phyloP scores from a whole-genome alignment of 2,888 invertebrate species.

The Drosophila melanosoma region DNA sequence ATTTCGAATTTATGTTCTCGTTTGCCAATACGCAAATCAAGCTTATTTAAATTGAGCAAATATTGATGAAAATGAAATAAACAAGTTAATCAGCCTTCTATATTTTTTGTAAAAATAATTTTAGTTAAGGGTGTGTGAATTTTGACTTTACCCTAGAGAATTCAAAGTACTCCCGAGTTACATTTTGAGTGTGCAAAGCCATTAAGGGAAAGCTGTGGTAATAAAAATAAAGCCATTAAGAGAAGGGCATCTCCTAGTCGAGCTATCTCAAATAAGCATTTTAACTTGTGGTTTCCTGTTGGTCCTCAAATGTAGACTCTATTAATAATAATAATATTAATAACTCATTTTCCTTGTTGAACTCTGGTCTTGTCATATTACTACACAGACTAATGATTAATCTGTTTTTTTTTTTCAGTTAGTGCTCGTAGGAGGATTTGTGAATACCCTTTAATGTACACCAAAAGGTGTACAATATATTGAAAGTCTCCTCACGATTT shows the following conservation, averaged over 20 bases:
- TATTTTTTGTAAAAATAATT: background rate
- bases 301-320: background rate
- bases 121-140: background rate
- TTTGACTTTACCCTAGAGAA: background rate
- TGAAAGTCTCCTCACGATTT: background rate
- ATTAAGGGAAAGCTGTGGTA: background rate
- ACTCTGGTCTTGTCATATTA: background rate
- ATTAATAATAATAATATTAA: background rate
- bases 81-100: background rate
- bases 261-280: background rate
- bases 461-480: background rate
- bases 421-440: background rate
- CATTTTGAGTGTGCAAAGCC: background rate
- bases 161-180: background rate
- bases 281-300: background rate
- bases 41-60: background rate
- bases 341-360: background rate
- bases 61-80: background rate
- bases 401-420: background rate
- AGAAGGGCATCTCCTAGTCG: background rate
- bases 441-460: too few relatives aligned
- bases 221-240: background rate
- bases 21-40: background rate
- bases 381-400: conserved; percentile 6
- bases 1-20: background rate